Evolutionary conservation across 2,113 vertebrate species (phyloP).

Genomic region (Pardalotus punctatus): DNA sequence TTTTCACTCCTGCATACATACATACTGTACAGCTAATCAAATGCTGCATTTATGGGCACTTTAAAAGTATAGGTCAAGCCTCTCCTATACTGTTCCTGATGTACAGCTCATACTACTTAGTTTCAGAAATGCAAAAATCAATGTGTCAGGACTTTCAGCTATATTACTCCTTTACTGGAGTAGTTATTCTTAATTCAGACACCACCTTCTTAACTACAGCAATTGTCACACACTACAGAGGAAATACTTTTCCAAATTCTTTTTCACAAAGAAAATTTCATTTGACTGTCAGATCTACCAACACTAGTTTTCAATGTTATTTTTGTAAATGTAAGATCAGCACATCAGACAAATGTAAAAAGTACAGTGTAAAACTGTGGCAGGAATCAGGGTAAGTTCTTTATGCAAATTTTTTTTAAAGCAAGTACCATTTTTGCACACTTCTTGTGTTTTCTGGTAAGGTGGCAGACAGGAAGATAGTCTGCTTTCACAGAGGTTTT

Average conservation of each 20-base stretch:
- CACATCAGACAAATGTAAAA: not conserved
- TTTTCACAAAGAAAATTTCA: not conserved
- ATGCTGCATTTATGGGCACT: not conserved
- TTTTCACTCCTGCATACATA: not conserved
- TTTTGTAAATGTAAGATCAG: not conserved
- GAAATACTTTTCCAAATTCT: not conserved
- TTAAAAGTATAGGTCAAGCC: not conserved
- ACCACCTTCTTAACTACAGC: not conserved
- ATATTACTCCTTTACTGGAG: not conserved
- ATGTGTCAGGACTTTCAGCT: not conserved
- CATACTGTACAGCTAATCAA: not conserved
- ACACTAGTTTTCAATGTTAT: not conserved
- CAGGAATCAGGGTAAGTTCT: not conserved
- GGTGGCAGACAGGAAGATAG: slow-evolving; percentile 1
- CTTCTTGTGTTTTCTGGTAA: not conserved
- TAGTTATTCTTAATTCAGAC: not conserved
- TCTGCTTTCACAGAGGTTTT: not conserved
- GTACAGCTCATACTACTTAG: not conserved
- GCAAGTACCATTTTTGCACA: not conserved
- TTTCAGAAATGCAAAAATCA: slow-evolving; percentile 7
- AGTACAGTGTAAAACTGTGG: not conserved
- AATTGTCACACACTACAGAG: not conserved
- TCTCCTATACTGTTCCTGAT: not conserved
- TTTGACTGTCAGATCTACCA: not conserved
- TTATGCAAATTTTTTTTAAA: not conserved